phyloP scores from a whole-genome alignment of 2,113 vertebrate species.

The Numenius arquata region DNA sequence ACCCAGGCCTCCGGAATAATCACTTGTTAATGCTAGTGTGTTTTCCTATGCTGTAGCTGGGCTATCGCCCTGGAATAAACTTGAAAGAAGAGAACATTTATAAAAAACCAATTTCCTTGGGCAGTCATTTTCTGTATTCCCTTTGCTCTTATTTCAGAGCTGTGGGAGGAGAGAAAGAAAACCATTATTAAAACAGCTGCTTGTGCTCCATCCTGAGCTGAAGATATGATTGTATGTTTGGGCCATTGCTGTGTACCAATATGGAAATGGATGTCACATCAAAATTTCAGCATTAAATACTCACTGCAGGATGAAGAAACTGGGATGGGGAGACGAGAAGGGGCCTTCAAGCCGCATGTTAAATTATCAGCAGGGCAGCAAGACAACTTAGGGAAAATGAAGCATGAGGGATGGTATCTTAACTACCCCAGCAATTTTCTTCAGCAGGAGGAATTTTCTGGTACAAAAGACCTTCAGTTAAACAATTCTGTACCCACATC shows the following conservation, averaged over 20 bases:
- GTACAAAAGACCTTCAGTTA: not conserved
- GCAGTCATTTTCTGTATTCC: conserved; percentile 22
- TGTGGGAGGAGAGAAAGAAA: conserved; percentile 31
- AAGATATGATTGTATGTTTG: conserved; percentile 36
- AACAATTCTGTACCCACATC: not conserved
- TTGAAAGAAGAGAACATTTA: conserved; percentile 27
- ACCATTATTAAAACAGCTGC: conserved; percentile 32
- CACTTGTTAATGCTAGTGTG: not conserved
- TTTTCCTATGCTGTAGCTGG: conserved; percentile 6
- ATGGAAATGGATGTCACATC: conserved; percentile 2
- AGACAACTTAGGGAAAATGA: not conserved
- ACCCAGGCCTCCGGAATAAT: not conserved
- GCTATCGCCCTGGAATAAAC: conserved; percentile 19
- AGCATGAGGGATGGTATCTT: not conserved
- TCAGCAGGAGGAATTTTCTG: not conserved
- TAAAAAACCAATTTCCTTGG: conserved; percentile 45
- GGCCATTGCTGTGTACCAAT: not conserved
- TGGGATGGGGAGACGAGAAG: not conserved
- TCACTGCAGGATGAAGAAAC: not conserved
- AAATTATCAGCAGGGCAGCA: not conserved
- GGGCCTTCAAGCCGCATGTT: not conserved
- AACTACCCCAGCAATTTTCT: not conserved
- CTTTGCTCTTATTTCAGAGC: conserved; percentile 34
- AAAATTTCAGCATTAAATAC: not conserved
- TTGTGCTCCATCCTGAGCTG: not conserved